These are phyloP conservation scores for Boleophthalmus pectinirostris DNA, from an alignment of 2,113 vertebrate species.

Conservation along the genomic window DNA sequence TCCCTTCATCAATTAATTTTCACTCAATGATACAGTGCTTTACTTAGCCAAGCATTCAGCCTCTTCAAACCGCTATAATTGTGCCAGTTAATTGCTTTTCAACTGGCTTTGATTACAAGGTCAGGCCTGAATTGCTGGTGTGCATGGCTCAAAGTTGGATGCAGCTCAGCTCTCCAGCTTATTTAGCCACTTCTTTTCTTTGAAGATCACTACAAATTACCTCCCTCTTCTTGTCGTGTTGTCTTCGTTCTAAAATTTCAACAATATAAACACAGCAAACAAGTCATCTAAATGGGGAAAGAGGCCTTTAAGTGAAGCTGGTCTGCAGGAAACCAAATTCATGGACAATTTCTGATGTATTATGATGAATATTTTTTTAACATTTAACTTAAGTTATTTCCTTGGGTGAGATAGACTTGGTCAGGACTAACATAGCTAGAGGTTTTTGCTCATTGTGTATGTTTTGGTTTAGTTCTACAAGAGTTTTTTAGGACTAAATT, in stretches of 20 bases:
- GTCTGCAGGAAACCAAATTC: neutral
- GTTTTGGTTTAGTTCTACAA: neutral
- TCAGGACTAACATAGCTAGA: neutral
- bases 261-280: neutral
- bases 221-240: slow-evolving; percentile 19
- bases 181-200: slow-evolving; percentile 21
- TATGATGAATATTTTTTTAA: neutral
- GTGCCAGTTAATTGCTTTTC: slow-evolving; percentile 88
- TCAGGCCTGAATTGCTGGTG: slow-evolving; percentile 78
- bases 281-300: neutral
- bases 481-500: neutral
- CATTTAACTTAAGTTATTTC: too few relatives aligned
- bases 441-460: neutral
- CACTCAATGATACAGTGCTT: slow-evolving; percentile 85
- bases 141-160: slow-evolving; percentile 61
- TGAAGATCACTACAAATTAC: neutral
- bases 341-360: neutral
- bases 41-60: slow-evolving; percentile 85
- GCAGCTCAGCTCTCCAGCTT: slow-evolving; percentile 19
- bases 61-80: slow-evolving; percentile 82
- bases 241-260: slow-evolving; percentile 3
- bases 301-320: neutral
- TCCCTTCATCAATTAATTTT: slow-evolving; percentile 83
- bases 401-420: neutral
- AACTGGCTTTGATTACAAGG: slow-evolving; percentile 87